Percentiles rank a stretch among this genome's conserved stretches.
These are phyloP conservation scores for Poeciliopsis occidentalis DNA, from an alignment of 2,113 vertebrate genomes.

Conservation along the genomic window DNA sequence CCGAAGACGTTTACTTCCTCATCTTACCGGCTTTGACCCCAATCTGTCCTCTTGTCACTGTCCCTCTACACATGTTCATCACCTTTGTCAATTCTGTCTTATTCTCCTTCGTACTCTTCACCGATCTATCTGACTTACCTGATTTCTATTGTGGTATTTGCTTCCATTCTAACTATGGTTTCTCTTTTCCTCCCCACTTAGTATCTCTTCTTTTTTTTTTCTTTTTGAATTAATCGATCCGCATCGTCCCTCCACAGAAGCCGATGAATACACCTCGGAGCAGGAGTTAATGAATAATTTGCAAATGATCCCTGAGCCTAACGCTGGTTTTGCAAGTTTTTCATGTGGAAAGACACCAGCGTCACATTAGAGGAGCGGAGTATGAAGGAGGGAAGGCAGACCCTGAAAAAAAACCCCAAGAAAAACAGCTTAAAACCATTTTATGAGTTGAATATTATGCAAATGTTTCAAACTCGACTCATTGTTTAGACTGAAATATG, in stretches of 20 bases:
- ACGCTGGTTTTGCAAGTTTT: slow-evolving; percentile 35
- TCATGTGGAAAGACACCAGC: slow-evolving; percentile 46
- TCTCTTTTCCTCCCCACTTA: slow-evolving; percentile 9
- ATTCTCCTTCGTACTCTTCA: slow-evolving; percentile 10
- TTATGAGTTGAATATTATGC: slow-evolving; percentile 34
- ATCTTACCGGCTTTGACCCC: slow-evolving; percentile 56
- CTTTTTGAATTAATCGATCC: slow-evolving; percentile 40
- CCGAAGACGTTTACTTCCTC: slow-evolving; percentile 9
- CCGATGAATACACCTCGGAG: slow-evolving; percentile 36
- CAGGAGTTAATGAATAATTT: slow-evolving; percentile 66
- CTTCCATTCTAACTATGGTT: background rate
- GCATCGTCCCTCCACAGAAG: slow-evolving; percentile 29
- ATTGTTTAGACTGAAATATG: slow-evolving; percentile 4
- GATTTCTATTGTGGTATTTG: slow-evolving; percentile 24
- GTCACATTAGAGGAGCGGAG: slow-evolving; percentile 4
- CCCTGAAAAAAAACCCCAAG: background rate
- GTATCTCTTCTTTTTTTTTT: slow-evolving; percentile 3
- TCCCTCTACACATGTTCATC: slow-evolving; percentile 34
- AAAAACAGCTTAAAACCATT: slow-evolving; percentile 18
- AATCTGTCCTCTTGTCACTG: slow-evolving; percentile 58
- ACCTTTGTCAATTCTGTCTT: slow-evolving; percentile 13
- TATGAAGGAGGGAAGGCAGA: slow-evolving; percentile 6
- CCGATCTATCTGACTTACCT: slow-evolving; percentile 15
- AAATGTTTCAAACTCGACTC: slow-evolving; percentile 27
- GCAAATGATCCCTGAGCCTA: slow-evolving; percentile 53